These are phyloP conservation scores for Craseonycteris thonglongyai DNA, from an alignment of 2,113 vertebrate genomes.

Conservation along the genomic window DNA sequence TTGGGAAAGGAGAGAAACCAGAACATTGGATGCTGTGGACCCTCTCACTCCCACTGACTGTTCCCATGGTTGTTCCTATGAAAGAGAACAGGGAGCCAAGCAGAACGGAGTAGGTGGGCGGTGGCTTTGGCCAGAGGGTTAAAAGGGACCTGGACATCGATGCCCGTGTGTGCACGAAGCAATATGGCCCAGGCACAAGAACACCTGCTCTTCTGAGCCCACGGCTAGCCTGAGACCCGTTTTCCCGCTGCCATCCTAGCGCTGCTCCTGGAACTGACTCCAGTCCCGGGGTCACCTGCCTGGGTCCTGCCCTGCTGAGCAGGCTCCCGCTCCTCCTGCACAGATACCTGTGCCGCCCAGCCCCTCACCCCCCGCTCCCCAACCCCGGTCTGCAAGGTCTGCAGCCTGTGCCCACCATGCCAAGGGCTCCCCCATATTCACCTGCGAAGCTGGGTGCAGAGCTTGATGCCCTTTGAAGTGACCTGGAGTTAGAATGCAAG, in stretches of 20 bases:
- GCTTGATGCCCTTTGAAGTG: neutral
- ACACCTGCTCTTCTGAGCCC: too few species aligned
- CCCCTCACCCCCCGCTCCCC: too few species aligned
- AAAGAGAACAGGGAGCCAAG: neutral
- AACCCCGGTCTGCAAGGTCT: too few species aligned
- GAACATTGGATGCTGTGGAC: slow-evolving; percentile 20
- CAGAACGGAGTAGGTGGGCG: neutral
- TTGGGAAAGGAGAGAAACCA: slow-evolving; percentile 27
- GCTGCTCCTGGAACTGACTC: too few species aligned
- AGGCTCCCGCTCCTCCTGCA: too few species aligned
- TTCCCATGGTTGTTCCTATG: neutral
- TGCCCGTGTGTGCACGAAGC: neutral
- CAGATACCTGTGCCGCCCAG: too few species aligned
- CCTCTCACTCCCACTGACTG: neutral
- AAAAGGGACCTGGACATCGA: neutral
- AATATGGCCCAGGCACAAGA: too few species aligned
- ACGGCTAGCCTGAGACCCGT: too few species aligned
- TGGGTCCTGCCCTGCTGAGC: too few species aligned
- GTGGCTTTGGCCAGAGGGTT: neutral
- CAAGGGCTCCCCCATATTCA: neutral
- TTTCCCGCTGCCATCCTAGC: too few species aligned
- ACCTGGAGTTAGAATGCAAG: neutral
- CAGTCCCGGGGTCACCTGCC: too few species aligned
- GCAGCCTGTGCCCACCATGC: neutral
- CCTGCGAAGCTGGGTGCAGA: neutral